These are phyloP conservation scores for Micrasema minimum DNA, from an alignment of 1,140 invertebrate species.

Conservation along the genomic window DNA sequence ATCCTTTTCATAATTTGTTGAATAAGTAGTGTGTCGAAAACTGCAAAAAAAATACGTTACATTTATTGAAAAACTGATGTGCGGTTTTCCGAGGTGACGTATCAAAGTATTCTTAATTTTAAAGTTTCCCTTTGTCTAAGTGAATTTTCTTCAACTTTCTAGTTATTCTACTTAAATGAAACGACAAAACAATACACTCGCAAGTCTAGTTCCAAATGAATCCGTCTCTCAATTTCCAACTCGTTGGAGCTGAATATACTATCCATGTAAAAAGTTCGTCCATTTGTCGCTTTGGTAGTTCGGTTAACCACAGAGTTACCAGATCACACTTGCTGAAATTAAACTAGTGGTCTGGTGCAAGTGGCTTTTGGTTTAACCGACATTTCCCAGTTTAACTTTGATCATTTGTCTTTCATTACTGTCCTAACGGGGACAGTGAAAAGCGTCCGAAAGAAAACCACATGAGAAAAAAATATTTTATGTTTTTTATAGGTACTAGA, in stretches of 20 bases:
- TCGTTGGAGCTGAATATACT: neutral
- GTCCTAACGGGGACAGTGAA: neutral
- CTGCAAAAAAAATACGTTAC: no score
- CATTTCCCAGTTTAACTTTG: conserved; percentile 47
- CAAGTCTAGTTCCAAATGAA: no score
- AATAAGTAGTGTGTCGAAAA: no score
- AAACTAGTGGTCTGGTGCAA: conserved; percentile 39
- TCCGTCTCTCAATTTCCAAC: conserved; percentile 5
- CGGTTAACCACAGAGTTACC: conserved; percentile 42
- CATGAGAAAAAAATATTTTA: neutral
- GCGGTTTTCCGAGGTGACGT: no score
- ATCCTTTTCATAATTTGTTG: no score
- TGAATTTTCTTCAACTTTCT: no score
- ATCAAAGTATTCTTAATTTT: no score
- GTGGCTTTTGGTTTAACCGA: conserved; percentile 42
- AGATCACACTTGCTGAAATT: conserved; percentile 44
- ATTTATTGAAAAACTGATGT: no score
- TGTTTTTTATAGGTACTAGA: neutral
- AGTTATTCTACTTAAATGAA: no score
- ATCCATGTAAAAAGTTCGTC: conserved; percentile 40
- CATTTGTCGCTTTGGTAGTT: conserved; percentile 39
- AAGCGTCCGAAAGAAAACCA: neutral
- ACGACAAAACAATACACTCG: no score
- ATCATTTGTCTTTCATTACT: conserved; percentile 53
- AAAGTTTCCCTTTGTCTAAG: no score